Conservation (phyloP, 2,888 invertebrate genomes). For the Lottia scabra region DNA sequence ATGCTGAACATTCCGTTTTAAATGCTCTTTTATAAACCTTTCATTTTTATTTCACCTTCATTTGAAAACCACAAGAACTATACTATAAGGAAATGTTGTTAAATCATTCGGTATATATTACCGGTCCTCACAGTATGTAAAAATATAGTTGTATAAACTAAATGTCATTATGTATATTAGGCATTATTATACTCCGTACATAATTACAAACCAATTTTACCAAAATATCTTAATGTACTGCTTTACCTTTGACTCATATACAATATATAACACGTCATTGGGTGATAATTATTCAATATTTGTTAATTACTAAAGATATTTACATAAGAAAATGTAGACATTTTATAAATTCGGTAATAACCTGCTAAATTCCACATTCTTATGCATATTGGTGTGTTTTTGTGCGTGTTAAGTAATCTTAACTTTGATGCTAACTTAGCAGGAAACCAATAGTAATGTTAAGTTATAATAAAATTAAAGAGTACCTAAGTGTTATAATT, state of each 20-base stretch:
- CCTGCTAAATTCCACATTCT: no score
- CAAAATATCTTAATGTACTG: neutral
- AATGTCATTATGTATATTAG: conserved; percentile 3
- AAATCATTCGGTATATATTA: no score
- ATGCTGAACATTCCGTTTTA: no score
- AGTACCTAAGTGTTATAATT: conserved; percentile 1
- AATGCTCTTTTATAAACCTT: no score
- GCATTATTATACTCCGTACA: neutral
- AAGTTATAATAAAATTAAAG: neutral
- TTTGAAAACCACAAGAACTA: no score
- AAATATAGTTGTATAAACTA: neutral
- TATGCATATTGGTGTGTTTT: no score
- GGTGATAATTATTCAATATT: neutral
- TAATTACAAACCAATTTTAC: neutral
- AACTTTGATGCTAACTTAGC: neutral
- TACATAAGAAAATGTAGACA: neutral
- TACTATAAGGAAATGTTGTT: no score
- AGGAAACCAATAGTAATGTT: neutral
- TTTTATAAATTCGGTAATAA: no score
- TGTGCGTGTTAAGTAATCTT: neutral
- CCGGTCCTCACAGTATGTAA: no score
- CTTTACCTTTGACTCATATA: neutral
- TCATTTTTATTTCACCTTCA: no score
- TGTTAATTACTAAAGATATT: neutral
- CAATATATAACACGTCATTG: neutral